phyloP scores from a whole-genome alignment of 2,888 invertebrate species.

The Caenorhabditis afra region DNA sequence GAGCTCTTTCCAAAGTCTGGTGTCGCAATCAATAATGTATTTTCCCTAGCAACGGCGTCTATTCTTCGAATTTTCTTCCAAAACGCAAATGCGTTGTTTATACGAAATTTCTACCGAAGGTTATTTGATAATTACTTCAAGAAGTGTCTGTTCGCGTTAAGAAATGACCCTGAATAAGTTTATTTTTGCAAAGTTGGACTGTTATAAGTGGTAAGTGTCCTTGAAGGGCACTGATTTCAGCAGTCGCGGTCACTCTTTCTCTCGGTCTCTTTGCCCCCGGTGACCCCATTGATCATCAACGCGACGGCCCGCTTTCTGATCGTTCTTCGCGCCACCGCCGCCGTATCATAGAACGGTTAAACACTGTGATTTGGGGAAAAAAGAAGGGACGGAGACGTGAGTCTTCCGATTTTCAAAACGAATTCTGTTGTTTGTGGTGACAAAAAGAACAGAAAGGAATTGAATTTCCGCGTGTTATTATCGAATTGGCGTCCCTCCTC shows the following conservation, averaged over 20 bases:
- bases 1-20: too few relatives aligned
- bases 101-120: too few relatives aligned
- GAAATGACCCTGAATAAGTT: too few relatives aligned
- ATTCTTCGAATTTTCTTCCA: too few relatives aligned
- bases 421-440: constrained; percentile 8
- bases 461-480: constrained; percentile 38
- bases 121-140: too few relatives aligned
- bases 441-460: constrained; percentile 28
- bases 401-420: constrained; percentile 16
- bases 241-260: constrained; percentile 1
- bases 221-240: constrained; percentile 26
- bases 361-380: constrained; percentile 5
- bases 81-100: too few relatives aligned
- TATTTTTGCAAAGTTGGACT: background rate
- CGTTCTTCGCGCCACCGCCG: constrained; percentile 41
- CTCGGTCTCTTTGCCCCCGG: constrained; percentile 4
- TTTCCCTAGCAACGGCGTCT: too few relatives aligned
- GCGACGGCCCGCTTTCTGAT: constrained; percentile 18
- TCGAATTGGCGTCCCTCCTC: constrained; percentile 25
- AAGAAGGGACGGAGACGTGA: constrained; percentile 20
- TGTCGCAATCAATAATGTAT: too few relatives aligned
- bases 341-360: constrained; percentile 36
- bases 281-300: constrained; percentile 42
- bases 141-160: too few relatives aligned
- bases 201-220: background rate